Evolutionary conservation across 2,888 invertebrate genomes (phyloP), one percentile per base, ranked within the genome.

Genomic region (Epinotia demarniana): DNA sequence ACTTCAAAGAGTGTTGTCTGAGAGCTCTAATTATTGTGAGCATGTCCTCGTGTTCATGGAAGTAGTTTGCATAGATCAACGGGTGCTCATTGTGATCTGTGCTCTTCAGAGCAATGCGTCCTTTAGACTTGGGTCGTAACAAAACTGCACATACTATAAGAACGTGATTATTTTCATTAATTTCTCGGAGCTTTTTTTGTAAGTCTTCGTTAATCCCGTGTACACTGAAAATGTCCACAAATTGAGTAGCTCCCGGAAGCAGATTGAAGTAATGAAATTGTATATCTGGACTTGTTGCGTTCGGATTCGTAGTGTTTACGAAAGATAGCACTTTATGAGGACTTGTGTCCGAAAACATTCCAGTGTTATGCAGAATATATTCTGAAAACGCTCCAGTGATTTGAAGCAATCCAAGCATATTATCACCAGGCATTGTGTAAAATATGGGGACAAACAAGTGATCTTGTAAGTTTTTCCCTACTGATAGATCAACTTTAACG

Each of bases 71-170:
- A 79, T 95, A 67, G n/a, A 75, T 75, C 33, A 75, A 72, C 6
- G 73, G 72, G 82, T 96, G 95, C 0, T 96, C 94, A n/a, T 94
- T 90, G 0, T 97, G 96, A 86, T 97, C 92, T 12, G 89, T 93
- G 58, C 96, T 96, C 75, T 94, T 95, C 3, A 99, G 88, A 72
- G 95, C 80, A n/a, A 98, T 88, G 78, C 90, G 92, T 0, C 97
- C 97, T 75, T 92, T 92, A 73, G 97, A 97, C 78, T 93, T 94
- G 0, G 97, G 97, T 75, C 96, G 90, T 85, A 97, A 86, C 68
- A 97, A 72, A 12, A 96, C 89, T 0, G 95, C 95, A 2, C 94
- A 90, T 3, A 95, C 86, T 39, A 95, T 89, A 80, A 96, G 77
- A 1, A 88, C 71, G 66, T 83, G 80, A 39, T 88, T 81, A 18